Conservation (phyloP, 2,888 invertebrate species). For the Eupithecia tripunctaria region DNA sequence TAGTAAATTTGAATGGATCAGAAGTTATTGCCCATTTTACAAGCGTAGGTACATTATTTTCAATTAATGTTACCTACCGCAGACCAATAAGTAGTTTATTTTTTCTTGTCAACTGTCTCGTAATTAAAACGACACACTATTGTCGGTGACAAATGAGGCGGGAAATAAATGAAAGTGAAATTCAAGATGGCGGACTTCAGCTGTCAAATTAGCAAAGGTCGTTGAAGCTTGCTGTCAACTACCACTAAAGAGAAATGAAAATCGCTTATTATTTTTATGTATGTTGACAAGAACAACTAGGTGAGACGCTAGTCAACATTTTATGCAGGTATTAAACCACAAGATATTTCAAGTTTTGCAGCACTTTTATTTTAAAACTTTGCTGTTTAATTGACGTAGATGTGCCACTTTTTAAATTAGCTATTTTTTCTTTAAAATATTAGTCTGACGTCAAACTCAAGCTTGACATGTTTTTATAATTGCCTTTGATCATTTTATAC, state of each 20-base stretch:
- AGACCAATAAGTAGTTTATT: constrained; percentile 7
- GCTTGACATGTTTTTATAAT: constrained; percentile 9
- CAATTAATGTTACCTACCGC: not conserved
- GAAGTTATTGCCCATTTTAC: not conserved
- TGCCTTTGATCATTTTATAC: constrained; percentile 8
- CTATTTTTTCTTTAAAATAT: constrained; percentile 1
- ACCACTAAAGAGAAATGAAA: constrained; percentile 33
- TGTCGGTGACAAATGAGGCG: constrained; percentile 47
- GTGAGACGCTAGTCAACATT: not conserved
- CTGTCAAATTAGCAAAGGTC: constrained; percentile 58
- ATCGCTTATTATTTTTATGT: constrained; percentile 28
- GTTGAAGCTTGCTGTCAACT: constrained; percentile 47
- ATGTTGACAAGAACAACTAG: constrained; percentile 11
- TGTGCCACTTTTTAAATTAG: constrained; percentile 11
- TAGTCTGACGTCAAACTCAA: not conserved
- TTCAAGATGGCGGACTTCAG: constrained; percentile 56
- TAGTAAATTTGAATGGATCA: constrained; percentile 5
- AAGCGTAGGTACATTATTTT: not conserved
- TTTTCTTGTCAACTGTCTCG: constrained; percentile 34
- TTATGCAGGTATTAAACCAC: not conserved
- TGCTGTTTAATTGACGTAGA: constrained; percentile 12
- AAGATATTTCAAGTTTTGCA: not conserved
- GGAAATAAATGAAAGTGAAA: constrained; percentile 50
- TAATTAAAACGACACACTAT: constrained; percentile 42
- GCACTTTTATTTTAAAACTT: not conserved